These are phyloP conservation scores for Puma concolor DNA, from an alignment of 2,113 vertebrate genomes.

Conservation along the genomic window DNA sequence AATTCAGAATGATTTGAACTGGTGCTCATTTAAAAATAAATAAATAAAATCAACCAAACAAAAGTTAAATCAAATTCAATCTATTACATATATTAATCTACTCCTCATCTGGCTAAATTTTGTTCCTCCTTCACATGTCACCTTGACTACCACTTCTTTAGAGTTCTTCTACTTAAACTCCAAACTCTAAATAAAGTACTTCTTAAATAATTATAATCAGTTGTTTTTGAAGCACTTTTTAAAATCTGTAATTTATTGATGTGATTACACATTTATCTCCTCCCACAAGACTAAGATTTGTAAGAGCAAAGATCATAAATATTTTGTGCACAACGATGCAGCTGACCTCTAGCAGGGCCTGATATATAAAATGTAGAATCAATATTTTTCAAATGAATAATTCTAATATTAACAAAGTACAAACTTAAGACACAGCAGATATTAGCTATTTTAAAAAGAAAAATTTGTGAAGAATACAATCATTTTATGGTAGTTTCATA, in stretches of 20 bases:
- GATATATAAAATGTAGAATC: neutral
- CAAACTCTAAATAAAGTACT: neutral
- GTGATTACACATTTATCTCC: neutral
- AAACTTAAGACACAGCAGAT: neutral
- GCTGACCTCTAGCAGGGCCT: neutral
- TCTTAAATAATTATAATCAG: neutral
- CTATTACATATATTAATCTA: neutral
- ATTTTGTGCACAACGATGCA: neutral
- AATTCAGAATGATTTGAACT: conserved; percentile 69
- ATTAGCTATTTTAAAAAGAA: neutral
- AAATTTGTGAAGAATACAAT: neutral
- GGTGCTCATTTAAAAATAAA: conserved; percentile 60
- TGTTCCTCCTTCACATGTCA: neutral
- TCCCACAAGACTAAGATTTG: neutral
- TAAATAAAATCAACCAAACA: conserved; percentile 55
- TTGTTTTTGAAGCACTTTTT: neutral
- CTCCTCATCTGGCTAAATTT: neutral
- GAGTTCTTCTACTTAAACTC: neutral
- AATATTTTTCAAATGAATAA: neutral
- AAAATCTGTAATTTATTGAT: neutral
- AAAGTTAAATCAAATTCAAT: neutral
- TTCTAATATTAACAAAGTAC: neutral
- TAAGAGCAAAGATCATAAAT: neutral
- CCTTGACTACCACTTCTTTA: neutral
- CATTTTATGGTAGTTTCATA: neutral